Evolutionary conservation across 2,113 vertebrate genomes (phyloP), one percentile per base, ranked within the genome.

Genomic region (Sinosuthora webbiana): DNA sequence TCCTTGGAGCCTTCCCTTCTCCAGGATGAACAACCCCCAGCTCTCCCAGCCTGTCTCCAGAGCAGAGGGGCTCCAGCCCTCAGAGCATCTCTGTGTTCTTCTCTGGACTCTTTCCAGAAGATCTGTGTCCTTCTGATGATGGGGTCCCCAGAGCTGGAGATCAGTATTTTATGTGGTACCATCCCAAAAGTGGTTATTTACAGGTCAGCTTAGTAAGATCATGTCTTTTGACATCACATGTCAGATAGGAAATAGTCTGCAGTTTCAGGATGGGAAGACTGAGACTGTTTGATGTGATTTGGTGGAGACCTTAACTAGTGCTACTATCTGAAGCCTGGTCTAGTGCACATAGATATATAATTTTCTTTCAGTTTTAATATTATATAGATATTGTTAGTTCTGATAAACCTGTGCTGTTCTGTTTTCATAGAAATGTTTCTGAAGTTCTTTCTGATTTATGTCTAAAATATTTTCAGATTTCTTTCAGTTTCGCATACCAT

Each of bases 181-280:
- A 33, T 76, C 15, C 7, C 35, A 15, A 27, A 85, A 85, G 50
- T 55, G 30, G 2, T 57, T 87, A 15, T 23, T 62, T 74, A 53
- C 10, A 24, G 13, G 23, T 93, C 25, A 31, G 30, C 10, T 57
- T 53, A 7, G 13, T 53, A 65, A 49, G 45, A 35, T 28, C 3
- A 0, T 47, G 13, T 56, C 37, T 77, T 71, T 52, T 83, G 56
- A 53, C 24, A 28, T 49, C 2, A 0, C 70, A 3, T 62, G 13
- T 67, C 25, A 50, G 16, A 23, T 55, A 78, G 56, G 16, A 87
- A 85, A 67, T 68, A 23, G 23, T 82, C 28, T 82, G 1, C 23
- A 21, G 42, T 74, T 84, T 91, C 24, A 47, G 45, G 13, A 37
- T 87, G 27, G 60, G 65, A 70, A 39, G 44, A 64, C 39, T 67